Percentiles rank a stretch among this genome's conserved stretches.
phyloP scores from a whole-genome alignment of 2,888 invertebrate genomes.

The Andrena chrysosceles region DNA sequence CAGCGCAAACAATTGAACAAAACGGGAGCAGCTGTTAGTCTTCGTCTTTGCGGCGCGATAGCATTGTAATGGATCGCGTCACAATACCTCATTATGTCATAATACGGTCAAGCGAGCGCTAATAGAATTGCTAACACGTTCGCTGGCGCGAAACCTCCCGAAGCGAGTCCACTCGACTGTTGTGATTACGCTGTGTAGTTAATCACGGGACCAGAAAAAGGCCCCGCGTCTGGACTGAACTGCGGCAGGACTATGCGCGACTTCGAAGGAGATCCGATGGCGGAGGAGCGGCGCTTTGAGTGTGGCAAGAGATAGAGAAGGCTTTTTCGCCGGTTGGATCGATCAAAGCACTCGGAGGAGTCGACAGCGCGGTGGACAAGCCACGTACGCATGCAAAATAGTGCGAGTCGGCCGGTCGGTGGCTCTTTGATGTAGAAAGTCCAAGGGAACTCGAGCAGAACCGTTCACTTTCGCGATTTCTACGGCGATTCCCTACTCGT shows the following conservation, averaged over 20 bases:
- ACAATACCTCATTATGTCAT: slow-evolving; percentile 22
- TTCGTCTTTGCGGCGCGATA: slow-evolving; percentile 23
- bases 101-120: neutral
- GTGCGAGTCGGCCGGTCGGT: slow-evolving; percentile 29
- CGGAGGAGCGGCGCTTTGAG: neutral
- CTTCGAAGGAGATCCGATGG: neutral
- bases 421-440: slow-evolving; percentile 55
- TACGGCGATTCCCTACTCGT: slow-evolving; percentile 22
- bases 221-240: neutral
- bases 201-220: neutral
- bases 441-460: slow-evolving; percentile 42
- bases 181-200: neutral
- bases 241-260: neutral
- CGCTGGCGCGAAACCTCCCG: neutral
- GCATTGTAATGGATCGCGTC: slow-evolving; percentile 16
- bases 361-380: neutral
- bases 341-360: slow-evolving; percentile 10
- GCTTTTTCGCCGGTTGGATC: neutral
- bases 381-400: slow-evolving; percentile 43
- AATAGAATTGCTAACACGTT: neutral
- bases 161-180: neutral
- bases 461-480: slow-evolving; percentile 57
- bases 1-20: neutral
- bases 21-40: slow-evolving; percentile 33
- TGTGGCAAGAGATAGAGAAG: neutral